Percentiles rank a stretch among this genome's conserved stretches.
phyloP scores from a whole-genome alignment of 2,113 vertebrate species.

The Gallinago media region DNA sequence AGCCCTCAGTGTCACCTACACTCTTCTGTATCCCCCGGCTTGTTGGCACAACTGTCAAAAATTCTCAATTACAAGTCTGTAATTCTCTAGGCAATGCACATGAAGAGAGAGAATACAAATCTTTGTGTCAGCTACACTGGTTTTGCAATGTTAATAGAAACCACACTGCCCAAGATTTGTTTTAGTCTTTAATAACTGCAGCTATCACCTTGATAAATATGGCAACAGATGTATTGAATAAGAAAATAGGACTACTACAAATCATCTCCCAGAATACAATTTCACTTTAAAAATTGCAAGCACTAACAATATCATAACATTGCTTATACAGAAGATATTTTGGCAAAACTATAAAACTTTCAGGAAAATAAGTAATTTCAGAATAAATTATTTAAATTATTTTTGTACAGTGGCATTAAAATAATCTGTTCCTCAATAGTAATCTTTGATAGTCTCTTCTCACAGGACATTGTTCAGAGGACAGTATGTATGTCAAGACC shows the following conservation, averaged over 20 bases:
- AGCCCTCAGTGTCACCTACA: not conserved
- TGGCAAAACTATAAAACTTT: not conserved
- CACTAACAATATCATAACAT: not conserved
- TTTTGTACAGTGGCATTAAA: not conserved
- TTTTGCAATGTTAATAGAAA: not conserved
- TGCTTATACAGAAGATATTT: not conserved
- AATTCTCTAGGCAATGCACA: not conserved
- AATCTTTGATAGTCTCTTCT: not conserved
- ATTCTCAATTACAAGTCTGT: not conserved
- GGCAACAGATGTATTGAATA: accelerated
- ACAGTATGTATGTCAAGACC: not conserved
- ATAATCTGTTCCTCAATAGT: not conserved
- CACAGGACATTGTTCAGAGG: accelerated
- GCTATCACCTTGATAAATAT: not conserved
- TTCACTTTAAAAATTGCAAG: not conserved
- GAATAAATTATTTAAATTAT: not conserved
- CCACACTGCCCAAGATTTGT: not conserved
- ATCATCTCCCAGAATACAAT: not conserved
- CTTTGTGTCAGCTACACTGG: accelerated
- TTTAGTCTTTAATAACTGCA: not conserved
- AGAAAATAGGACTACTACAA: not conserved
- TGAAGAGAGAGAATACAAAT: not conserved
- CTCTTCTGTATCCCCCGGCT: accelerated
- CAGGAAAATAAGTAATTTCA: not conserved
- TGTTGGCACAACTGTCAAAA: not conserved